These are phyloP conservation scores for Lycorma delicatula DNA, from an alignment of 1,140 invertebrate genomes.

Conservation along the genomic window DNA sequence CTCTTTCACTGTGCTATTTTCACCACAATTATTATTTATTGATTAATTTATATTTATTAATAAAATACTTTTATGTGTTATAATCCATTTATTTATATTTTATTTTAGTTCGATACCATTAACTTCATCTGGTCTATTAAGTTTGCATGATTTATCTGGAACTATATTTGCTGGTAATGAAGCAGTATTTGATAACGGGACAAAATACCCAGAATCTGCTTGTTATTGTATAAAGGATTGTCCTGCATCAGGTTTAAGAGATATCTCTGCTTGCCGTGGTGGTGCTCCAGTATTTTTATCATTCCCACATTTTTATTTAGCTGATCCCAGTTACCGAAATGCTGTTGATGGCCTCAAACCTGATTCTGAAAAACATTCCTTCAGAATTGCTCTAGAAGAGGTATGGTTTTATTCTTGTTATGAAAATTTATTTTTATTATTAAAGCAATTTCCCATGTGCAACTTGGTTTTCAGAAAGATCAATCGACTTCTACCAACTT, in stretches of 20 bases:
- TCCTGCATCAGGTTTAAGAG: conserved; percentile 32
- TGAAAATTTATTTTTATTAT: too few relatives aligned
- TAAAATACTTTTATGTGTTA: too few relatives aligned
- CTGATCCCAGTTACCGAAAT: conserved; percentile 45
- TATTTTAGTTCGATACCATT: too few relatives aligned
- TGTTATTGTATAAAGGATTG: conserved; percentile 6
- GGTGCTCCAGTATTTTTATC: conserved; percentile 56
- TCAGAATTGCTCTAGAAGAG: conserved; percentile 51
- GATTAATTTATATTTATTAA: too few relatives aligned
- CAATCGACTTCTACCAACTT: too few relatives aligned
- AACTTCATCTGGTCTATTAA: too few relatives aligned
- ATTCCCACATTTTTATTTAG: conserved; percentile 61
- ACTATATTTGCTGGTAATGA: not conserved
- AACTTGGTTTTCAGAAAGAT: too few relatives aligned
- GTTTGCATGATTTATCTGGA: not conserved
- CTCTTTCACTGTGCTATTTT: too few relatives aligned
- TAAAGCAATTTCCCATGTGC: too few relatives aligned
- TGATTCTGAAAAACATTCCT: conserved; percentile 45
- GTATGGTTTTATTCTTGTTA: too few relatives aligned
- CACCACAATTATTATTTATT: too few relatives aligned
- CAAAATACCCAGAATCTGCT: not conserved
- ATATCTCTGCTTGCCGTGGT: conserved; percentile 42
- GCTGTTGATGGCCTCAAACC: conserved; percentile 50
- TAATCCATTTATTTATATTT: too few relatives aligned
- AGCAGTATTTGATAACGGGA: conserved; percentile 13